Evolutionary conservation across 2,113 vertebrate species (phyloP).

Genomic region (Aythya baeri): DNA sequence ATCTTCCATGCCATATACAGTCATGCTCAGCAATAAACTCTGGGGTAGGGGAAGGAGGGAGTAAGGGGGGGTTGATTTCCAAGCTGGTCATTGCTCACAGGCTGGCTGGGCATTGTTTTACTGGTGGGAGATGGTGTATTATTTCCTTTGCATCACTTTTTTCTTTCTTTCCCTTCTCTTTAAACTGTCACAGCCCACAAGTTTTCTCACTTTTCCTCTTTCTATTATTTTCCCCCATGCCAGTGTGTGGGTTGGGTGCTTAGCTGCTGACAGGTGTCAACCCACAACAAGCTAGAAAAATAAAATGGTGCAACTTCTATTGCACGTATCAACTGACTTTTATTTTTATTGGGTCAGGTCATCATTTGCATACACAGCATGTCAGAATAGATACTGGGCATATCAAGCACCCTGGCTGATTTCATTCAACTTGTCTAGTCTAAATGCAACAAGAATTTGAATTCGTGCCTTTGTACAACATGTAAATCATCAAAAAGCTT

Average conservation of each 20-base stretch:
- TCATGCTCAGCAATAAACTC: not conserved
- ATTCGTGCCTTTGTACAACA: not conserved
- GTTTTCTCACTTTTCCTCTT: not conserved
- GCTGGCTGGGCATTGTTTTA: not conserved
- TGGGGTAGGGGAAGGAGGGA: not conserved
- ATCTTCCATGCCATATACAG: not conserved
- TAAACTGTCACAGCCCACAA: not conserved
- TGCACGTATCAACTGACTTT: not conserved
- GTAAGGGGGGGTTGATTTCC: not conserved
- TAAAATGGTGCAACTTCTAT: not conserved
- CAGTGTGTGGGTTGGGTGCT: not conserved
- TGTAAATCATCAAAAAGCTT: not conserved
- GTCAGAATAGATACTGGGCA: not conserved
- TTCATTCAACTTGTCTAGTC: not conserved
- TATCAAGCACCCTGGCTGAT: not conserved
- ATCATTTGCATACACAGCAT: rapidly evolving
- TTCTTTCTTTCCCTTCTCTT: not conserved
- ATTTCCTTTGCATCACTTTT: not conserved
- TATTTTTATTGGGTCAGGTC: not conserved
- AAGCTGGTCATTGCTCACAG: rapidly evolving
- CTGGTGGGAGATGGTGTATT: not conserved
- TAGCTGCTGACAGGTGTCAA: not conserved
- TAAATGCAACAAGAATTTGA: not conserved
- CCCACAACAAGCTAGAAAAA: not conserved
- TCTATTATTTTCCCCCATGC: not conserved